Evolutionary conservation across 2,113 vertebrate species (phyloP).

Genomic region (Neomonachus schauinslandi): DNA sequence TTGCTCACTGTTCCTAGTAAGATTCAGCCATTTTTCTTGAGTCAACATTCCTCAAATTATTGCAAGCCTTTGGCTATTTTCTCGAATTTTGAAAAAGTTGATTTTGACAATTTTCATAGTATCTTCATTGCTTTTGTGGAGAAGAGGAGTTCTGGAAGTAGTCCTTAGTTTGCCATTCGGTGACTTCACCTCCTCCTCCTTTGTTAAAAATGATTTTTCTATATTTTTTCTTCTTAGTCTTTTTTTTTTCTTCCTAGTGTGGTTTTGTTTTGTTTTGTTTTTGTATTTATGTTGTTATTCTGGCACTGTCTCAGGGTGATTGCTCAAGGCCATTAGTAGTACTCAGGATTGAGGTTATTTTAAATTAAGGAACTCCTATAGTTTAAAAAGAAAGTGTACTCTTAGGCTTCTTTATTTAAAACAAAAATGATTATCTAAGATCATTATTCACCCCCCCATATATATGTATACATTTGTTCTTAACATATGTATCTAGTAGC

Average conservation of each 20-base stretch:
- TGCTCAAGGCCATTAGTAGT: not conserved
- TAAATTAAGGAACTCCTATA: slow-evolving; percentile 2
- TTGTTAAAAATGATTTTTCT: not conserved
- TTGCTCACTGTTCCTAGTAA: not conserved
- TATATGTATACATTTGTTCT: not conserved
- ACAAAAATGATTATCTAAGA: not conserved
- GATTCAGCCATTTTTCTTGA: not conserved
- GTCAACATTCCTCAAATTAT: not conserved
- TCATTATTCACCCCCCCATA: not conserved
- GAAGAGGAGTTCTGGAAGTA: not conserved
- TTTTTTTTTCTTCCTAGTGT: not conserved
- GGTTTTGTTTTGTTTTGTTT: not conserved
- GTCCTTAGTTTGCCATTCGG: not conserved
- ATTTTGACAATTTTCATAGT: not conserved
- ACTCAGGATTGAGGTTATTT: not conserved
- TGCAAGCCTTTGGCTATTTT: not conserved
- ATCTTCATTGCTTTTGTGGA: not conserved
- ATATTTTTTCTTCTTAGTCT: not conserved
- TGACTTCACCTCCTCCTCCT: not conserved
- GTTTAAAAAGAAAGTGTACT: not conserved
- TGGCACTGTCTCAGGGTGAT: not conserved
- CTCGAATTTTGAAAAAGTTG: not conserved
- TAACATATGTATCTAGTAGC: not conserved
- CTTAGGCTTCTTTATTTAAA: not conserved
- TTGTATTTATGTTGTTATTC: not conserved